phyloP scores from a whole-genome alignment of 2,888 invertebrate genomes.

The Macaria notata region DNA sequence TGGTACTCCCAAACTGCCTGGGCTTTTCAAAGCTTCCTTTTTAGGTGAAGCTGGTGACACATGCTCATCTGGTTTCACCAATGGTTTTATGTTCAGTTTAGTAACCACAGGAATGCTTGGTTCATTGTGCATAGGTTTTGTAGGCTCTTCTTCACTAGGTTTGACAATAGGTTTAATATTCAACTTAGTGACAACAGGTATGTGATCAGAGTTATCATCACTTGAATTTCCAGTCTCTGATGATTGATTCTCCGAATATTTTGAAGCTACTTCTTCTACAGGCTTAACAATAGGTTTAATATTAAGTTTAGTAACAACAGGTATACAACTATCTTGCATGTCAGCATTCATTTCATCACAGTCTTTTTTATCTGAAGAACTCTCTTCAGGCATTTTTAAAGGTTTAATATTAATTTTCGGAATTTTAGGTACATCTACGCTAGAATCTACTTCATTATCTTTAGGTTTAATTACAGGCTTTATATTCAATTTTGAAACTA shows the following conservation, averaged over 20 bases:
- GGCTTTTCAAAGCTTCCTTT: conserved; percentile 54
- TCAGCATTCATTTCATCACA: conserved; percentile 69
- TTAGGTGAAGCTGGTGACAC: conserved; percentile 63
- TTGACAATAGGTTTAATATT: conserved; percentile 82
- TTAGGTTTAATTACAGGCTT: conserved; percentile 78
- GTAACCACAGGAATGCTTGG: conserved; percentile 65
- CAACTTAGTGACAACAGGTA: conserved; percentile 78
- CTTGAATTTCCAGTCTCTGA: conserved; percentile 75
- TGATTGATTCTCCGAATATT: conserved; percentile 72
- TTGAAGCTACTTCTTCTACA: conserved; percentile 57
- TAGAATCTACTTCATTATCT: conserved; percentile 72
- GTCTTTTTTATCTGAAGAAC: conserved; percentile 70
- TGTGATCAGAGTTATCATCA: conserved; percentile 72
- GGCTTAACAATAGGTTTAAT: conserved; percentile 82
- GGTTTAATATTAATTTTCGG: conserved; percentile 81
- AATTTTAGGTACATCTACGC: conserved; percentile 76
- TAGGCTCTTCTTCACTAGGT: conserved; percentile 56
- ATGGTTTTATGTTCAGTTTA: conserved; percentile 71
- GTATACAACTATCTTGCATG: conserved; percentile 69
- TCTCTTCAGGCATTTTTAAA: conserved; percentile 71
- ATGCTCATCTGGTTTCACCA: conserved; percentile 64
- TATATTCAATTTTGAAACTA: conserved; percentile 80
- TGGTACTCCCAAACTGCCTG: conserved; percentile 52
- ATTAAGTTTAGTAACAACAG: conserved; percentile 77
- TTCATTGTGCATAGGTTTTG: conserved; percentile 46